A percentile compares a stretch with the other conserved stretches of the same genome.
Evolutionary conservation across 2,888 invertebrate genomes (phyloP).

Genomic region (Melanotus villosus): DNA sequence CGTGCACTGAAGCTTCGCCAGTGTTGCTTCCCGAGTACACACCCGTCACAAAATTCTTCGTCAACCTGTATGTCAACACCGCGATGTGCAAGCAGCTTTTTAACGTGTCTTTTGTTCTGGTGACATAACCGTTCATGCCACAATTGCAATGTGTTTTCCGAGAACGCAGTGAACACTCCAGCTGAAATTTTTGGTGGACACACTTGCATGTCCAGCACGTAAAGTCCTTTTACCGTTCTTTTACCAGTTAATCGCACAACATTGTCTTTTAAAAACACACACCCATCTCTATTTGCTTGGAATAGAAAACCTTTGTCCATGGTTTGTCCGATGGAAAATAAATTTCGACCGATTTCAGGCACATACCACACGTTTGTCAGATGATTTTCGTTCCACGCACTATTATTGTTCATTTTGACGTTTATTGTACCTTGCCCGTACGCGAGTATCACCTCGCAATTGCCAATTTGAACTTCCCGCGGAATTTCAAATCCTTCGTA

Average conservation of each 20-base stretch:
- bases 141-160: slow-evolving; percentile 31
- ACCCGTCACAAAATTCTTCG: slow-evolving; percentile 45
- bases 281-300: not conserved
- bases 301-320: slow-evolving; percentile 7
- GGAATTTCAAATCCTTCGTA: not conserved
- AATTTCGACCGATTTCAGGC: not conserved
- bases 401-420: slow-evolving; percentile 1
- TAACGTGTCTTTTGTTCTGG: slow-evolving; percentile 43
- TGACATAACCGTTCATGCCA: no score
- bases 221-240: slow-evolving; percentile 21
- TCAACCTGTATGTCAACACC: slow-evolving; percentile 26
- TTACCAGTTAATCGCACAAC: slow-evolving; percentile 20
- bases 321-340: slow-evolving; percentile 19
- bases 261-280: slow-evolving; percentile 8
- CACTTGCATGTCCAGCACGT: slow-evolving; percentile 27
- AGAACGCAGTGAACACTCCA: slow-evolving; percentile 26
- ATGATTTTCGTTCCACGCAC: slow-evolving; percentile 1
- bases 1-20: slow-evolving; percentile 38
- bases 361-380: slow-evolving; percentile 22
- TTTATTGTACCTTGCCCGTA: slow-evolving; percentile 10
- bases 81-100: slow-evolving; percentile 28
- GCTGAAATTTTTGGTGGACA: slow-evolving; percentile 20
- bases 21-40: slow-evolving; percentile 44
- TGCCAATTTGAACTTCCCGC: not conserved
- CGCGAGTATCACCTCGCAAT: not conserved